These are phyloP conservation scores for Callopanchax toddi DNA, from an alignment of 2,113 vertebrate genomes.

Conservation along the genomic window DNA sequence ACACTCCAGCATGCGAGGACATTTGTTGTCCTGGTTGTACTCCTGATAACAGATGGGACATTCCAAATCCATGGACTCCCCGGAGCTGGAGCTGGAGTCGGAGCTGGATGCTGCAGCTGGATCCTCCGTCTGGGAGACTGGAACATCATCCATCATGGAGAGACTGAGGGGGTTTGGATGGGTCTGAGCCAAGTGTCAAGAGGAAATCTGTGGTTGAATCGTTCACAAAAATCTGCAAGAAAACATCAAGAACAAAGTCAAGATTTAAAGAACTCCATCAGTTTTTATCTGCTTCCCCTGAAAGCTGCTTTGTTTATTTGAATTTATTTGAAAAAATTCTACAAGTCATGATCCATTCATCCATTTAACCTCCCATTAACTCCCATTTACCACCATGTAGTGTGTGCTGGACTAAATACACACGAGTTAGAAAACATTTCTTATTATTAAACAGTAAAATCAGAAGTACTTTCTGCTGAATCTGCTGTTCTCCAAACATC, in stretches of 20 bases:
- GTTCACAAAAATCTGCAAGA: conserved; percentile 41
- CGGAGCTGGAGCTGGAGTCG: conserved; percentile 26
- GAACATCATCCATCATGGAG: conserved; percentile 52
- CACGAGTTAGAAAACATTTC: too few species aligned
- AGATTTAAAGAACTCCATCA: background rate
- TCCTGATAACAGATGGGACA: conserved; percentile 84
- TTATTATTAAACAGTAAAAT: too few species aligned
- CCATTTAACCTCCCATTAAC: conserved; percentile 23
- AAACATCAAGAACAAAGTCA: conserved; percentile 22
- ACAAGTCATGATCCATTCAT: conserved; percentile 51
- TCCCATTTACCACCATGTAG: background rate
- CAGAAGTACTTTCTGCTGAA: too few species aligned
- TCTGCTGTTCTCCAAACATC: too few species aligned
- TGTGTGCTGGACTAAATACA: conserved; percentile 15
- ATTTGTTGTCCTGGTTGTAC: conserved; percentile 77
- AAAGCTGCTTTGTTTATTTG: conserved; percentile 30
- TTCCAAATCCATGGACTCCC: conserved; percentile 75
- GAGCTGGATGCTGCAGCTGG: conserved; percentile 8
- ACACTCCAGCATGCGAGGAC: conserved; percentile 81
- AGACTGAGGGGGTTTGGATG: background rate
- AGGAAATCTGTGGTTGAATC: background rate
- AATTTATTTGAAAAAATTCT: conserved; percentile 54
- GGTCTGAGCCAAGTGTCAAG: background rate
- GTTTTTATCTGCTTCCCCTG: conserved; percentile 1
- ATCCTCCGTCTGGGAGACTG: conserved; percentile 34